Evolutionary conservation across 64 coral and sea anemone species (phyloP).

Genomic region (Astreopora myriophthalma): DNA sequence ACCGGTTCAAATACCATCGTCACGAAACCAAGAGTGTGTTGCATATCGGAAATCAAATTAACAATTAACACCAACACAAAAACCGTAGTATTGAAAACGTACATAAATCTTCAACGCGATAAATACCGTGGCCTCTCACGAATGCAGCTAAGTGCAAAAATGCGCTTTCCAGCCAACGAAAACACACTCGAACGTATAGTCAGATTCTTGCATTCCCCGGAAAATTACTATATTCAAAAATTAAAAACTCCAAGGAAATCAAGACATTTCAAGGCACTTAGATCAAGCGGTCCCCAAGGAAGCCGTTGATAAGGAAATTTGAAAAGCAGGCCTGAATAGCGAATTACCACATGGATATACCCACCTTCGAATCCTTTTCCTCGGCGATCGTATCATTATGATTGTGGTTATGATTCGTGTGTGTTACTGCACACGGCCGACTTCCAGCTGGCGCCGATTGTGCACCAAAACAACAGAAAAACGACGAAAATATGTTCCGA

Average conservation of each 20-base stretch:
- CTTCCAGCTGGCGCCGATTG: constrained; percentile 80
- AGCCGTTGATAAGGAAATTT: background rate
- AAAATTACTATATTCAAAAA: background rate
- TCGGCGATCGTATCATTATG: constrained; percentile 81
- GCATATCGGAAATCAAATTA: background rate
- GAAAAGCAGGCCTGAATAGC: background rate
- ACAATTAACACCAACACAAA: background rate
- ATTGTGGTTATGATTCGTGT: constrained; percentile 82
- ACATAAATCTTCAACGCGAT: background rate
- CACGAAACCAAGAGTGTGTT: background rate
- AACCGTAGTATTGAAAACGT: too few relatives aligned
- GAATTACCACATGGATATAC: constrained; percentile 8
- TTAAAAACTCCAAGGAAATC: too few relatives aligned
- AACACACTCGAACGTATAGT: background rate
- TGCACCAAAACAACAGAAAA: constrained; percentile 96
- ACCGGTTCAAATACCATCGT: background rate
- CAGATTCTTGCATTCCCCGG: background rate
- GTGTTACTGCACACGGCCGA: constrained; percentile 80
- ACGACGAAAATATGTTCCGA: constrained; percentile 95
- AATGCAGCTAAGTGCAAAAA: background rate
- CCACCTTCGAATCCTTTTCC: constrained; percentile 86
- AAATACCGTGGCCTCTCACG: background rate
- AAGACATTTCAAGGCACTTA: background rate
- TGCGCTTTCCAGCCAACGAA: background rate
- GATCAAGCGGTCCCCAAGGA: background rate